Evolutionary conservation across 2,797 vertebrate genomes (phyloP), one percentile per base, ranked within the genome.

Genomic region (Amblyraja radiata): DNA sequence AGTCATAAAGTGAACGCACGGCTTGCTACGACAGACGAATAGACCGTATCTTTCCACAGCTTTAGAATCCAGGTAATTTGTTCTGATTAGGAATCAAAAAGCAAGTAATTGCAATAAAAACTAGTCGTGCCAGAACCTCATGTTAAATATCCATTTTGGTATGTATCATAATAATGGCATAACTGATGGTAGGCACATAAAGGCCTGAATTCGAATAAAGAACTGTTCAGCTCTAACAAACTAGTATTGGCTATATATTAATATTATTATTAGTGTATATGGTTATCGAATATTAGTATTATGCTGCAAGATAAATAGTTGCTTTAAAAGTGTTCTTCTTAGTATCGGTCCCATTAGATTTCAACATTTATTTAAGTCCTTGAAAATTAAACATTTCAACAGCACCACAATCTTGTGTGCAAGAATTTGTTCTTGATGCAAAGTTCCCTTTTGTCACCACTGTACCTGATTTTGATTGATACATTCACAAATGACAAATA

Each of bases 1-100:
- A 18, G 28, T 61, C 68, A 93, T 61, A 39, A 93, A 93, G 54
- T 73, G 28, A 73, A 73, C 0, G 7, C 36, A 16, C 21, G 93
- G 46, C 18, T 93, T 88, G 58, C 36, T 93, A 14, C 6, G 93
- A 23, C 74, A 88, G 36, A 93, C 32, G 84, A 88, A 93, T 39
- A 93, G 83, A 9, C 71, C 54, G 65, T 88, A 84, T 74, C 61
- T 90, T 14, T 90, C 84, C n/a, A 90, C 54, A 76, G 93, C 84
- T 46, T 73, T 36, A 36, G 58, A 93, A 63, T 93, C 93, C 46
- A 93, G 58, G 39, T 58, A 58, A 54, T 88, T 74, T n/a, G 58
- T 76, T 76, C 93, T 93, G 84, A 79, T 63, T n/a, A 10, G n/a
- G 65, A 65, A 13, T 8, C 36, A 68, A 88, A 88, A 65, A 68